Evolutionary conservation across 1,140 invertebrate species (phyloP), one percentile per base, ranked within the genome.

Genomic region (Papilio polytes): DNA sequence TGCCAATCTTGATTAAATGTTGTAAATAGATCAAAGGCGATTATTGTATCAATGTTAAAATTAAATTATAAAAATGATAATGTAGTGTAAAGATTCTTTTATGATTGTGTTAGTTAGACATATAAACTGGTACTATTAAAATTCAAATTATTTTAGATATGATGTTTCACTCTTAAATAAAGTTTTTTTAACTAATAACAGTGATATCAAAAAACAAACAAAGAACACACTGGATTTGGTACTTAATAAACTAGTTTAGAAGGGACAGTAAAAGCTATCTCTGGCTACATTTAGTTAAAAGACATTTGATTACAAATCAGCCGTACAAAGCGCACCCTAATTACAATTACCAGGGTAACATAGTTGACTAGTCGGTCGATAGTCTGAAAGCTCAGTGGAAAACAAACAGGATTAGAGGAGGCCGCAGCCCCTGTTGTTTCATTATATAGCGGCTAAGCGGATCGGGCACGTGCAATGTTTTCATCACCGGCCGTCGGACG

Each of bases 381-480:
- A 51, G 74, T 70, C 74, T 51, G 20, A 76, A 70, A 73, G 80
- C 74, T 82, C 84, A 80, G 82, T 81, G 80, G 79, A 88, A 87
- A 89, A 89, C 89, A 91, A 90, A 92, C 86, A 90, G 87, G 86
- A 90, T 91, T 91, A 91, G 83, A 85, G 85, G 80, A 84, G 82
- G 82, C 66, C 80, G 77, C 80, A 78, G 80, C 84, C 87, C 85
- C 84, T 73, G 83, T 84, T 87, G 88, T 90, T 91, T 89, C 87
- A 90, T 92, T 90, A 91, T 92, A 91, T 89, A 92, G 87, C 87
- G 86, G 88, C 87, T 91, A 91, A 93, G 92, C 91, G 90, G 91
- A 92, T 92, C 85, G 85, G 83, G 89, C 92, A 91, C 91, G 92
- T 93, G 92, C 92, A 89, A 85, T 91, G 92, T 92, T 92, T 94